Base-by-base conservation (phyloP, 1,140 invertebrate species). In the Gonioctena quinquepunctata region DNA sequence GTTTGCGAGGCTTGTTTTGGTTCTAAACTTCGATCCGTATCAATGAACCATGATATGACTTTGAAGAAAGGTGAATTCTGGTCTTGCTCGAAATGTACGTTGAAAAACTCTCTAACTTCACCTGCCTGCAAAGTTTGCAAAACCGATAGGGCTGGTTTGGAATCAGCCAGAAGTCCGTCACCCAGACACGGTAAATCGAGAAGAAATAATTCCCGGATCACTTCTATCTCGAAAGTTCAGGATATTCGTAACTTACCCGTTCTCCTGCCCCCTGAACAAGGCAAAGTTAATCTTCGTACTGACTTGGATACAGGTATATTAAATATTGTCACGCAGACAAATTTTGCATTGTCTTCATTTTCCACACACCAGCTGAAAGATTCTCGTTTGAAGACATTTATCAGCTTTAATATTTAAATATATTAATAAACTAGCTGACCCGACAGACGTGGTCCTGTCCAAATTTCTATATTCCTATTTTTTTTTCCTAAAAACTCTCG, bases 1-100 rank as follows among this genome's bases (percentile, higher is more conserved):
- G 90, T 89, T 0, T 96, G 95, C 79, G 90, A 91, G 5, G 93
- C 92, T 0, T 96, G 94, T 83, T 93, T 93, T 21, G 93, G 92
- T 13, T 93, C 93, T 0, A 91, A 93, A 76, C 83, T 92, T 3
- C 87, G 89, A 66, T 91, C 90, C 70, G 86, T 92, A 26, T 87
- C 86, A 23, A 83, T 87, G 65, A 82, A 87, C 4, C 87, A 90
- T 68, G 91, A 92, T 74, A 88, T 89, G 80, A 92, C 91, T 1
- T 77, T 92, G 68, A 83, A 89, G 4, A 91, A 90, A 76, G 91
- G 90, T 3, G 91, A 94, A 74, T 93, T 90, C 79, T 95, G 93
- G 93, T 90, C 84, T 76, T 92, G 87, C 82, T 87, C 76, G 77
- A 90, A 87, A 19, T 97, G 95, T 76, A 97, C 95, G 0, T 82